Base-by-base conservation (phyloP, 2,797 vertebrate species). In the Gymnothorax javanicus region DNA sequence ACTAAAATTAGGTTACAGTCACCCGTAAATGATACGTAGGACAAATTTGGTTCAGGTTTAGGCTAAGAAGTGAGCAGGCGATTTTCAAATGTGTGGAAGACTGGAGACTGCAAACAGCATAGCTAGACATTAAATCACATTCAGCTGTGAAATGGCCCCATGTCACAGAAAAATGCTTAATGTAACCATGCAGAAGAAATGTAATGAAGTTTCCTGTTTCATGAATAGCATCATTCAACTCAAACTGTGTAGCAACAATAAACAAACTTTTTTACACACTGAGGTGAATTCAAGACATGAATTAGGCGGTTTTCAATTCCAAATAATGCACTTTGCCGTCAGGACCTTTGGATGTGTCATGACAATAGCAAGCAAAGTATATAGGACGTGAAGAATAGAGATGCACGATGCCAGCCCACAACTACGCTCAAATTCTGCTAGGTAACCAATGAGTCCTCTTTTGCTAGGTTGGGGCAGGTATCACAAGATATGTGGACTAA, bases 141-240 rank as follows among this genome's bases (percentile, higher is more conserved):
- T 81, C 77, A 81, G 77, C 50, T 4, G 77, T 56, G 52, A 81
- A 54, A 54, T 11, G 77, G 20, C 17, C 9, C 8, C 77, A n/a
- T 23, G 15, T 23, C 1, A 81, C 23, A 43, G 17, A 52, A 33
- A 77, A 52, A 56, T 8, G 57, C 50, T 83, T 33, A 17, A 8
- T 4, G 25, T 43, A 17, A 83, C 25, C n/a, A 83, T 27, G 52
- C 33, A 77, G 13, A 77, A 77, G 43, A 83, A 62, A n/a, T 43
- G 33, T 43, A 43, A 83, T 60, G 27, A 8, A 2, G 82, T 83
- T 27, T 83, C 33, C 6, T 23, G 52, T 56, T 81, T 81, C 77
- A 81, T 79, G 12, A 79, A 27, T 25, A 54, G 52, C 77, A 81
- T 81, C 56, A 81, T 81, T 56, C 20, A 62, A 83, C 59, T 62